Evolutionary conservation across 2,888 invertebrate species (phyloP).

Genomic region (Oxyscelio sp.): DNA sequence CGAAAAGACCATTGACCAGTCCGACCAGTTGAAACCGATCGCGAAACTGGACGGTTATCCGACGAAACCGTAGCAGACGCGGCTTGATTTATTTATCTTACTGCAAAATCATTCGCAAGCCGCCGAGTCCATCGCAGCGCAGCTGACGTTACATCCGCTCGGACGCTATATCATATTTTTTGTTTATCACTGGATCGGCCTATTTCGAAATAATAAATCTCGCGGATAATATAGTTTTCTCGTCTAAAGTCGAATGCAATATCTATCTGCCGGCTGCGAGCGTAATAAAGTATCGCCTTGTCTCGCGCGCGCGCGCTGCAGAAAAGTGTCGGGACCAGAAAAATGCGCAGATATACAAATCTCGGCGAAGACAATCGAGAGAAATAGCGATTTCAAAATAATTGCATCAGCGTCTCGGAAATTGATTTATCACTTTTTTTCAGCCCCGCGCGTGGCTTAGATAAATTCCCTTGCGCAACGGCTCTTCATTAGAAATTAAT

Average conservation of each 20-base stretch:
- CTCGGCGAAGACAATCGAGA: conserved; percentile 47
- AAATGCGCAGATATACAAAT: conserved; percentile 39
- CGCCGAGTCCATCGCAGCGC: conserved; percentile 64
- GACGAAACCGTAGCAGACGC: conserved; percentile 76
- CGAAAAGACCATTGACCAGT: conserved; percentile 81
- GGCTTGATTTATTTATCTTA: conserved; percentile 79
- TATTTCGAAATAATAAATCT: conserved; percentile 69
- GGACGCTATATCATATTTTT: conserved; percentile 68
- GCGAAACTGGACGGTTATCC: conserved; percentile 73
- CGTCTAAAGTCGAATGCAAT: conserved; percentile 62
- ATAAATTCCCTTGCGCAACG: neutral
- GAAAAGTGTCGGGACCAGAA: neutral
- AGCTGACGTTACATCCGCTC: conserved; percentile 69
- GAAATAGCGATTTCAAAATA: conserved; percentile 55
- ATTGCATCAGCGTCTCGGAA: conserved; percentile 42
- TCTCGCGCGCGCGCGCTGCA: conserved; percentile 15
- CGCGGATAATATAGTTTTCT: conserved; percentile 67
- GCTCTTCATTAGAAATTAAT: neutral
- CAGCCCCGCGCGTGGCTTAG: neutral
- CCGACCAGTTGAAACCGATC: conserved; percentile 77
- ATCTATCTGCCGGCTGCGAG: conserved; percentile 49
- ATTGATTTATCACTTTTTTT: conserved; percentile 54
- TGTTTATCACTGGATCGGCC: conserved; percentile 68
- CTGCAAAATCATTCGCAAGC: conserved; percentile 77
- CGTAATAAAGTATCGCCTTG: conserved; percentile 61